A percentile compares a stretch with the other conserved stretches of the same genome.
Evolutionary conservation across 92 coral and sea anemone species (phyloP).

Genomic region (Virgularia gustaviana): DNA sequence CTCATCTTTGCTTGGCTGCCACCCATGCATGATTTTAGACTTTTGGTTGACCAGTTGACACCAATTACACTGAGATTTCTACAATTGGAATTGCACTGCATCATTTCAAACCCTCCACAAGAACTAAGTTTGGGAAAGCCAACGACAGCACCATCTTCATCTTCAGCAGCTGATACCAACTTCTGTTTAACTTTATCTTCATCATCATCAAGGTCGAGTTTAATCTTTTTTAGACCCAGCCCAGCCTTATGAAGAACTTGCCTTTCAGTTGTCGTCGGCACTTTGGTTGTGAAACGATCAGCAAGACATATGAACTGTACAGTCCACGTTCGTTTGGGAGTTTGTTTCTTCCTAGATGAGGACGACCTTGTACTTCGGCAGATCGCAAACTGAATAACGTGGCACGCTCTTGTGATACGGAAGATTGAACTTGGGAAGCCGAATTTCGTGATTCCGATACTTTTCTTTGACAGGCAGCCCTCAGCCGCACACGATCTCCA

Average conservation of each 20-base stretch:
- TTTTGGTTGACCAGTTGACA: constrained; percentile 48
- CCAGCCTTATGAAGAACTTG: constrained; percentile 58
- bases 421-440: background rate
- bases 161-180: constrained; percentile 44
- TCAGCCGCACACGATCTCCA: constrained; percentile 6
- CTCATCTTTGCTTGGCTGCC: constrained; percentile 40
- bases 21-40: constrained; percentile 51
- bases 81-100: constrained; percentile 33
- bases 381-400: background rate
- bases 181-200: constrained; percentile 52
- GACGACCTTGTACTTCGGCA: constrained; percentile 14
- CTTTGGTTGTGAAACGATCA: constrained; percentile 30
- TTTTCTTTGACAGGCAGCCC: constrained; percentile 3
- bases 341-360: background rate
- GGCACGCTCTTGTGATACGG: constrained; percentile 14
- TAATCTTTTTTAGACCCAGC: constrained; percentile 59
- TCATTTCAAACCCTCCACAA: constrained; percentile 52
- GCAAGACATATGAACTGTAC: constrained; percentile 60
- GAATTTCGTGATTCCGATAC: background rate
- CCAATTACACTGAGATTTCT: constrained; percentile 45
- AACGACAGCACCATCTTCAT: background rate
- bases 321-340: constrained; percentile 38
- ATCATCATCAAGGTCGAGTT: constrained; percentile 53
- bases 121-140: constrained; percentile 49
- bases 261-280: constrained; percentile 54